Base-by-base conservation (phyloP, 1,140 invertebrate genomes). In the Galleria mellonella region DNA sequence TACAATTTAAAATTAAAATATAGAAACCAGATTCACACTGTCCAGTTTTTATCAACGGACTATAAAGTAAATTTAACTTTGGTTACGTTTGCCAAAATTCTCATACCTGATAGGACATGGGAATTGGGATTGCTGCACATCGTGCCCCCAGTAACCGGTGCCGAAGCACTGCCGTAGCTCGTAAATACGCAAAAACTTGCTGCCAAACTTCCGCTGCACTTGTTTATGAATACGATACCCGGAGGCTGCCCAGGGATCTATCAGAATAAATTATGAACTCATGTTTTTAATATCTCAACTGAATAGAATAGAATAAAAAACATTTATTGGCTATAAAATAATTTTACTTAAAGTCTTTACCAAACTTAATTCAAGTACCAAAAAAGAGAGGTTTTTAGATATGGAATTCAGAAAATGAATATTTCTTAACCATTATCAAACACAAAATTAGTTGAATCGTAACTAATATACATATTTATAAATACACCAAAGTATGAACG, bases 141-240 rank as follows among this genome's bases (percentile, higher is more conserved):
- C 14, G 35, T 12, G 11, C 17, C 9, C n/a, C 43, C n/a, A 11
- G 35, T 30, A 17, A 8, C 31, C 28, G 28, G 13, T n/a, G n/a
- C n/a, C n/a, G n/a, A n/a, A n/a, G n/a, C n/a, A n/a, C 43, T 9
- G 30, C 27, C 14, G 11, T 14, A 17, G 36, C 23, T 30, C 42
- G 63, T 73, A 72, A 74, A 76, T 79, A 74, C 51, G 61, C 56
- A 72, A 76, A 74, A 72, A 76, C 62, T 71, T 72, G 51, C 39
- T 75, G 69, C 66, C 68, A 74, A 79, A 79, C 55, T 76, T 74
- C 65, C 62, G 47, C 52, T 74, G 67, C 69, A 70, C 59, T 70
- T 70, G 68, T 79, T 79, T 79, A 79, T 74, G 69, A 64, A 78
- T 69, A 72, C 68, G 56, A 59, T 58, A 50, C 55, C 54, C 57